Conservation (phyloP, 2,797 vertebrate species). For the Naso thynnoides region DNA sequence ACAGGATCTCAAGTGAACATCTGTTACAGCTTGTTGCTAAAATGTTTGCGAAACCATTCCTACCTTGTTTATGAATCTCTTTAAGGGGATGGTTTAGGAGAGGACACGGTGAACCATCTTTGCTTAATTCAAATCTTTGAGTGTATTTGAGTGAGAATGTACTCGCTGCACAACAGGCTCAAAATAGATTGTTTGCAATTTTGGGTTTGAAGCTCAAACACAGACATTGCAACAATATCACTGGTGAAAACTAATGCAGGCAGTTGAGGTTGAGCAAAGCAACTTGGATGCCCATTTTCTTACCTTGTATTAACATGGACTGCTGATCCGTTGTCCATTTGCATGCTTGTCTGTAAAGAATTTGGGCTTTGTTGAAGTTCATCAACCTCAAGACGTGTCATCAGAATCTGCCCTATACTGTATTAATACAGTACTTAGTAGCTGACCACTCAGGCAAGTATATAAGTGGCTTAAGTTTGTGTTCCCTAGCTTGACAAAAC, state of each 20-base stretch:
- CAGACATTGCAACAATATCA: slow-evolving; percentile 10
- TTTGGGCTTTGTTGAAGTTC: slow-evolving; percentile 36
- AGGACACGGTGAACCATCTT: slow-evolving; percentile 32
- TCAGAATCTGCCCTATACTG: slow-evolving; percentile 9
- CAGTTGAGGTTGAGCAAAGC: slow-evolving; percentile 1
- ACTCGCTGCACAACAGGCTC: slow-evolving; percentile 39
- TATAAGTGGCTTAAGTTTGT: slow-evolving; percentile 37
- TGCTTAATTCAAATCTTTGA: slow-evolving; percentile 49
- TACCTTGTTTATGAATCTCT: slow-evolving; percentile 40
- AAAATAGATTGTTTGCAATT: slow-evolving; percentile 50
- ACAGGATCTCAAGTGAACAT: slow-evolving; percentile 53
- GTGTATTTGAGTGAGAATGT: slow-evolving; percentile 28
- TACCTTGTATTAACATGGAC: slow-evolving; percentile 29
- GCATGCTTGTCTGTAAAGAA: slow-evolving; percentile 15
- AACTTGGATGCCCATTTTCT: slow-evolving; percentile 35
- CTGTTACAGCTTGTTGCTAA: slow-evolving; percentile 51
- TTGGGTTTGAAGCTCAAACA: slow-evolving; percentile 35
- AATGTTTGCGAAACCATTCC: slow-evolving; percentile 48
- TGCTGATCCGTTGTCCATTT: slow-evolving; percentile 38
- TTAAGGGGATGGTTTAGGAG: slow-evolving; percentile 26
- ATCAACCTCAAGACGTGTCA: slow-evolving; percentile 34
- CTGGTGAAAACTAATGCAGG: slow-evolving; percentile 23
- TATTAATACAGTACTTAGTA: slow-evolving; percentile 20
- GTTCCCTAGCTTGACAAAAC: slow-evolving; percentile 28
- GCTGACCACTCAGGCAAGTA: slow-evolving; percentile 27